These are phyloP conservation scores for Heteromyza rotundicornis DNA, from an alignment of 2,888 invertebrate genomes.

Conservation along the genomic window DNA sequence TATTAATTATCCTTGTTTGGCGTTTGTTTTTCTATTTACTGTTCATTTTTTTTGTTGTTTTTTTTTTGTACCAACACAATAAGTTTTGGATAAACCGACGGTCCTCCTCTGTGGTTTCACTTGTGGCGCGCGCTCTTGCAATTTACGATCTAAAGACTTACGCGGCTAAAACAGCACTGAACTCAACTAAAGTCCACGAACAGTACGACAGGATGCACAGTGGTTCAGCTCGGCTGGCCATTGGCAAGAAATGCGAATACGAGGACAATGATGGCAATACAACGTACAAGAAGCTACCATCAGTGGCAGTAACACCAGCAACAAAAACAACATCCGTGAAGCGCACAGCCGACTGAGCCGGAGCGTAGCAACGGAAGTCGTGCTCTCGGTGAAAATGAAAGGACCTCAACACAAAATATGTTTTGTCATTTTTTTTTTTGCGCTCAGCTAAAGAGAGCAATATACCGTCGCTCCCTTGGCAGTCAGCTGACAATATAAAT, in stretches of 20 bases:
- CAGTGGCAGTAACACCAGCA: constrained; percentile 18
- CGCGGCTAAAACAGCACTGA: constrained; percentile 37
- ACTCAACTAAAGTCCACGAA: constrained; percentile 22
- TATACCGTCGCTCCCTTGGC: constrained; percentile 2
- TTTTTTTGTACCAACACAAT: no score
- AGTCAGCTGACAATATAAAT: constrained; percentile 39
- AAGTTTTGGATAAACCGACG: no score
- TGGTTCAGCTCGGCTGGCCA: constrained; percentile 17
- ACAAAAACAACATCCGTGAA: constrained; percentile 18
- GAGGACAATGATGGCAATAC: constrained; percentile 47
- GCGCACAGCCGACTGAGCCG: not conserved
- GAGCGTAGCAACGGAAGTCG: not conserved
- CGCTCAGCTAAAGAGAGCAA: constrained; percentile 1
- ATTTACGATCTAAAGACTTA: constrained; percentile 7
- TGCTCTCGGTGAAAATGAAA: not conserved
- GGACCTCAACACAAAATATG: not conserved
- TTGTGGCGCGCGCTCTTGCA: not conserved
- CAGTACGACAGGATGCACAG: constrained; percentile 22
- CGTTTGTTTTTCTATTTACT: no score
- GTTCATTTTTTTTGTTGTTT: no score
- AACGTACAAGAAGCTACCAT: constrained; percentile 44
- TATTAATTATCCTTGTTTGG: no score
- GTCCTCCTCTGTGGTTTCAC: not conserved
- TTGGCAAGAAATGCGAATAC: constrained; percentile 27
- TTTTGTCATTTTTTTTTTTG: not conserved